Percentiles rank a stretch among this genome's conserved stretches.
Conservation (phyloP, 2,113 vertebrate genomes). For the Reinhardtius hippoglossoides region DNA sequence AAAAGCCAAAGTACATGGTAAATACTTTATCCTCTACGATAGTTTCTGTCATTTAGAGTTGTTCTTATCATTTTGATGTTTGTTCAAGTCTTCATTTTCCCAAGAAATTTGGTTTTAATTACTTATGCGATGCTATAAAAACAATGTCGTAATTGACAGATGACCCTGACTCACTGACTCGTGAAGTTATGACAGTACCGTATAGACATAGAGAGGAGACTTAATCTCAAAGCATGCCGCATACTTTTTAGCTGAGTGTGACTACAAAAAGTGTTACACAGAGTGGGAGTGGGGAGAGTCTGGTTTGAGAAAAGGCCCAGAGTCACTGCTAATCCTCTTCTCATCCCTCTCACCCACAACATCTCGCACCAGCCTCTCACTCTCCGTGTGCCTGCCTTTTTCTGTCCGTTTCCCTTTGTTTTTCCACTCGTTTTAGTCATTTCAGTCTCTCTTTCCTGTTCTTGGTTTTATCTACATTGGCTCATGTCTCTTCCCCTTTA, state of each 20-base stretch:
- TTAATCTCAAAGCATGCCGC: neutral
- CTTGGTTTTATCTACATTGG: constrained; percentile 7
- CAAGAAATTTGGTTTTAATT: too few species aligned
- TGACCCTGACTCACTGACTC: too few species aligned
- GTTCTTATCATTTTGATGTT: too few species aligned
- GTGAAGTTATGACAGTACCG: neutral
- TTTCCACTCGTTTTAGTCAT: neutral
- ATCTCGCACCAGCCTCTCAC: neutral
- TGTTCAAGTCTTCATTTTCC: too few species aligned
- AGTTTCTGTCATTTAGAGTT: too few species aligned
- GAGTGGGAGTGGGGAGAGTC: neutral
- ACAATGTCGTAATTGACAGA: too few species aligned
- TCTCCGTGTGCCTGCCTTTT: neutral
- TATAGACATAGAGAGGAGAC: neutral
- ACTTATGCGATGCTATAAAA: too few species aligned
- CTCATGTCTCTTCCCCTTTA: constrained; percentile 26
- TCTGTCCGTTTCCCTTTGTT: neutral
- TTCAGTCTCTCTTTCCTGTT: constrained; percentile 21
- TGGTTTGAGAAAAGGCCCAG: neutral
- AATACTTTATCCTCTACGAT: too few species aligned
- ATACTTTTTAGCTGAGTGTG: neutral
- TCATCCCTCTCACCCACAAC: neutral
- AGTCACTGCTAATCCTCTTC: neutral
- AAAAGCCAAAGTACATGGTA: too few species aligned
- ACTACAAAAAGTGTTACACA: neutral